phyloP scores from a whole-genome alignment of 2,113 vertebrate genomes.

The Psammodynastes pulverulentus region DNA sequence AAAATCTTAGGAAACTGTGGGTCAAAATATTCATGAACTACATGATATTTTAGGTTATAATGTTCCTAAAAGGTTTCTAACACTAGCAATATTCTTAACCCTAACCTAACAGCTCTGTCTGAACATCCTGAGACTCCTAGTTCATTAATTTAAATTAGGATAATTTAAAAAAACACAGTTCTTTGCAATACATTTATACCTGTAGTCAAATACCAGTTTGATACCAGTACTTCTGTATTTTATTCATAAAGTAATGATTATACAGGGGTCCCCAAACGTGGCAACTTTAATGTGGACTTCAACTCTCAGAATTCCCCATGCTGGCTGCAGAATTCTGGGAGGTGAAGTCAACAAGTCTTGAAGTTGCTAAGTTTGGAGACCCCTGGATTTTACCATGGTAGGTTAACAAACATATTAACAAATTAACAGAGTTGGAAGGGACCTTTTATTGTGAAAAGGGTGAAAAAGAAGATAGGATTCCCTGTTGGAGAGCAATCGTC shows the following conservation, averaged over 20 bases:
- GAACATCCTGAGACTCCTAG: neutral
- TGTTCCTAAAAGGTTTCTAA: neutral
- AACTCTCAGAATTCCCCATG: neutral
- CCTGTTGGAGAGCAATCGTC: neutral
- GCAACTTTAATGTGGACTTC: neutral
- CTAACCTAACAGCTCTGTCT: neutral
- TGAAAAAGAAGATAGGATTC: neutral
- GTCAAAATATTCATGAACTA: neutral
- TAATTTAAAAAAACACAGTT: neutral
- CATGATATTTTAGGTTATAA: neutral
- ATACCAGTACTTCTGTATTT: neutral
- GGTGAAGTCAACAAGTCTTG: neutral
- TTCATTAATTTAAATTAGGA: neutral
- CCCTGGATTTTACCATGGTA: neutral
- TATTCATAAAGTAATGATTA: neutral
- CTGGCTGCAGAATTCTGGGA: neutral
- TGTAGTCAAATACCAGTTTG: neutral
- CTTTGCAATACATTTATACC: neutral
- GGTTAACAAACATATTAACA: too few relatives aligned
- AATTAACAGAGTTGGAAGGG: too few relatives aligned
- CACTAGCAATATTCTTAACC: neutral
- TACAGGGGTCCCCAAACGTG: neutral
- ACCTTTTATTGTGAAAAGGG: too few relatives aligned
- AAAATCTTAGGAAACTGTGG: neutral
- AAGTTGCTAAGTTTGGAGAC: neutral